A percentile compares a stretch with the other conserved stretches of the same genome.
Evolutionary conservation across 2,888 invertebrate species (phyloP).

Genomic region (Agrotis exclamationis): DNA sequence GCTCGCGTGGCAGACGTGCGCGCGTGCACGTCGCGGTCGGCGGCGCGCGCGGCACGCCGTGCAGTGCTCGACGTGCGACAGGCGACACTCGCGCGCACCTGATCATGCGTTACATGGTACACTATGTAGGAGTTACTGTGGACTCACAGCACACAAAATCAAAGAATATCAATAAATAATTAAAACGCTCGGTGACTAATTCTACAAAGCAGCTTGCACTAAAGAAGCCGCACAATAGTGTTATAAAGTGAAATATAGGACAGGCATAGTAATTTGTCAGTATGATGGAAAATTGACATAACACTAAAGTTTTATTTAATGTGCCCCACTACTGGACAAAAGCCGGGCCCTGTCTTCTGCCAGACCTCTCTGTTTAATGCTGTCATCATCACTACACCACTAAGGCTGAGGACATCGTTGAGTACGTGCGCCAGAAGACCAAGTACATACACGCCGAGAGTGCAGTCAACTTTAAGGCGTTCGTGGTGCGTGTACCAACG

Average conservation of each 20-base stretch:
- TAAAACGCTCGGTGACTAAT: no score
- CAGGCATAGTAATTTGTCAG: neutral
- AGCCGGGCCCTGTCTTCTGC: no score
- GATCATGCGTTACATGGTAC: conserved; percentile 41
- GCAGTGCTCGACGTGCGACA: conserved; percentile 55
- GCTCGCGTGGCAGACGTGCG: conserved; percentile 34
- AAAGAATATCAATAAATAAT: neutral
- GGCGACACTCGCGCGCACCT: conserved; percentile 60
- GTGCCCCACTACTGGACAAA: no score
- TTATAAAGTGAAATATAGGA: neutral
- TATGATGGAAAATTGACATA: neutral
- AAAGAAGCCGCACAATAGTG: neutral
- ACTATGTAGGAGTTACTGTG: conserved; percentile 10
- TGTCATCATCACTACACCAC: no score
- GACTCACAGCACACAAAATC: neutral
- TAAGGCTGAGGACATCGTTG: no score
- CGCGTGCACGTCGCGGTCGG: conserved; percentile 63
- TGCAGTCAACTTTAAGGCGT: no score
- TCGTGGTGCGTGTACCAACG: no score
- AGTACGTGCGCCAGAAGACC: no score
- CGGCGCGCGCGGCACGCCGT: conserved; percentile 69
- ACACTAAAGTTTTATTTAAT: no score
- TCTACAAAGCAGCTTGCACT: no score
- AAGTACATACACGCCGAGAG: no score
- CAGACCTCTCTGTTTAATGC: no score